Evolutionary conservation across 2,888 invertebrate species (phyloP), one percentile per base, ranked within the genome.

Genomic region (Blera fallax): DNA sequence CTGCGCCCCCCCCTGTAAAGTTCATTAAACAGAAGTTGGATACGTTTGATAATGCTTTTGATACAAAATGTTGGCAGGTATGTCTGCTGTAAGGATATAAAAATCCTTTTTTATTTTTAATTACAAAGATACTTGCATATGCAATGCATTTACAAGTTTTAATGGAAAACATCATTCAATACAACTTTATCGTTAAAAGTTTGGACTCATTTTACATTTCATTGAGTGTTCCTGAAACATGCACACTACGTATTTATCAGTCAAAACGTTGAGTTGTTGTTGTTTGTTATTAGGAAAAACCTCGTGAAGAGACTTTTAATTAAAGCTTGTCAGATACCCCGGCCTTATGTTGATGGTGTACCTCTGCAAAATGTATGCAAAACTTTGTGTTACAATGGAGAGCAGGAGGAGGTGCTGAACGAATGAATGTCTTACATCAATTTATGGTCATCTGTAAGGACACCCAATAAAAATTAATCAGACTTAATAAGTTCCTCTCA

Each of bases 141-240:
- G 67, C n/a, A 77, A 67, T 58, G 67, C 58, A 64, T 78, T 70
- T 70, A 37, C 21, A 79, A 70, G 78, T 79, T 79, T 70, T 79
- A 79, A 70, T 79, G 64, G 56, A 56, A 70, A 79, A 72, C 37
- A 45, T 64, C 70, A 79, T 70, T 79, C 60, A 78, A 62, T 62
- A n/a, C 7, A 70, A 78, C 43, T 78, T 70, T 54, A 24, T 78
- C 69, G 60, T 70, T 64, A 21, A 32, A 79, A 72, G 54, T 64
- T 70, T 64, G 70, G 62, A 56, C 40, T 72, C 32, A 27, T 11
- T 70, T 62, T 32, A 52, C 18, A 58, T 77, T 58, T 58, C 60
- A 56, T 65, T 76, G 52, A 73, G 56, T 48, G 50, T 67, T 48
- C 58, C n/a, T n/a, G n/a, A n/a, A n/a, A n/a, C n/a, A 29, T 74